Conservation (phyloP, 2,888 invertebrate genomes). For the Drosophila picticornis region DNA sequence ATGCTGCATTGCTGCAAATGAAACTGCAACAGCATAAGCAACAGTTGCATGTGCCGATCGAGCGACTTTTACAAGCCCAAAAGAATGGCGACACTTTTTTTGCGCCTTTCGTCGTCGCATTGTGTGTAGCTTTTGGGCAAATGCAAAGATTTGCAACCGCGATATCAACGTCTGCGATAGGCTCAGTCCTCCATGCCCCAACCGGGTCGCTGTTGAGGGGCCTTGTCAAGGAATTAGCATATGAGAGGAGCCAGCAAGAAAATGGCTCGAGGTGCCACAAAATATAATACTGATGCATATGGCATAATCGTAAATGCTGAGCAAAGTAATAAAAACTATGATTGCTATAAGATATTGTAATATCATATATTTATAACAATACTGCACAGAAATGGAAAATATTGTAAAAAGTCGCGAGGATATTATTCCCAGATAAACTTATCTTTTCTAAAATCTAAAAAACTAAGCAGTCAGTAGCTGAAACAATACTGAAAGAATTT, state of each 20-base stretch:
- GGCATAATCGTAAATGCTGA: not conserved
- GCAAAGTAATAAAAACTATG: not conserved
- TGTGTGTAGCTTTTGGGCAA: slow-evolving; percentile 55
- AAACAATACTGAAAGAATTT: not conserved
- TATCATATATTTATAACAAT: not conserved
- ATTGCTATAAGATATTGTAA: not conserved
- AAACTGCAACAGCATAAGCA: slow-evolving; percentile 27
- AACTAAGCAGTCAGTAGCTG: not conserved
- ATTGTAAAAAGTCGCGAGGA: not conserved
- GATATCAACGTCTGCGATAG: slow-evolving; percentile 51
- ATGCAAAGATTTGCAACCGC: slow-evolving; percentile 35
- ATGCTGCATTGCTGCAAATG: slow-evolving; percentile 25
- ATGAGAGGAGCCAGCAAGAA: slow-evolving; percentile 4
- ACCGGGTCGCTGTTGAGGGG: not conserved
- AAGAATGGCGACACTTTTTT: slow-evolving; percentile 73
- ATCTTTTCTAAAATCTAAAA: not conserved
- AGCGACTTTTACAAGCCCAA: slow-evolving; percentile 62
- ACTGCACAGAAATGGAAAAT: not conserved
- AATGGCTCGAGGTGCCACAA: slow-evolving; percentile 5
- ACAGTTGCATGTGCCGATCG: slow-evolving; percentile 54
- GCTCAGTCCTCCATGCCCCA: slow-evolving; percentile 47
- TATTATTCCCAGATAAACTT: not conserved
- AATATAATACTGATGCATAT: not conserved
- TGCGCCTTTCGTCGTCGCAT: slow-evolving; percentile 57
- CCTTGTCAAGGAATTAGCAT: slow-evolving; percentile 54